These are phyloP conservation scores for Lumbricus terrestris DNA, from an alignment of 2,888 invertebrate genomes.

Conservation along the genomic window DNA sequence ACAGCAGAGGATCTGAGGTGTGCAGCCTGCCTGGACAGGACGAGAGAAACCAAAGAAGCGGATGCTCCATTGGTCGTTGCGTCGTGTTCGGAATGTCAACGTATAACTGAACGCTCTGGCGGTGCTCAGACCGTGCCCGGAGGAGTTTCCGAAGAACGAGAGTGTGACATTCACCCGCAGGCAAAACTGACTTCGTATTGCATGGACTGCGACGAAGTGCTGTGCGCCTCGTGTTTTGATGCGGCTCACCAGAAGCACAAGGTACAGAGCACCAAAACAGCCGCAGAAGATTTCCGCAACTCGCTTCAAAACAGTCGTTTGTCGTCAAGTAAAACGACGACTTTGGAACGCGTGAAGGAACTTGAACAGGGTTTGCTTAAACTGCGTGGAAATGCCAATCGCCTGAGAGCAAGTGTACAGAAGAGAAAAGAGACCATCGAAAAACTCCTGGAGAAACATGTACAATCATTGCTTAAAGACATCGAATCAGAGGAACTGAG, in stretches of 20 bases:
- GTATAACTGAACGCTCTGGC: no score
- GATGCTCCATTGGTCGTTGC: no score
- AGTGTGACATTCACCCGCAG: not conserved
- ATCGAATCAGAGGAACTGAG: not conserved
- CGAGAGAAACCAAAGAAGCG: no score
- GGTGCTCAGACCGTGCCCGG: not conserved
- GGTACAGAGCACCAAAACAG: not conserved
- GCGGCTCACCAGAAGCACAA: not conserved
- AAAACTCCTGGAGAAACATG: not conserved
- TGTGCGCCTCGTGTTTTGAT: not conserved
- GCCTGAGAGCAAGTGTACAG: not conserved
- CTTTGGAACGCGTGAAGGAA: not conserved
- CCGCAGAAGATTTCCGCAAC: not conserved
- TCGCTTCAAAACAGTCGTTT: not conserved
- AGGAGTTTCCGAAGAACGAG: not conserved
- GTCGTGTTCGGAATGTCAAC: no score
- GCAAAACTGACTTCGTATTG: not conserved
- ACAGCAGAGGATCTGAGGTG: no score
- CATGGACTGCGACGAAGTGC: not conserved
- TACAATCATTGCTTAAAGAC: not conserved
- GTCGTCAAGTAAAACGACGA: not conserved
- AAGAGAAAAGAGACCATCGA: not conserved
- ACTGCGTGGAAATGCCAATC: not conserved
- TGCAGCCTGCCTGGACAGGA: no score
- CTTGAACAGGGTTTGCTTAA: not conserved